phyloP scores from a whole-genome alignment of 1,140 invertebrate genomes.

The Drosophila hydei region DNA sequence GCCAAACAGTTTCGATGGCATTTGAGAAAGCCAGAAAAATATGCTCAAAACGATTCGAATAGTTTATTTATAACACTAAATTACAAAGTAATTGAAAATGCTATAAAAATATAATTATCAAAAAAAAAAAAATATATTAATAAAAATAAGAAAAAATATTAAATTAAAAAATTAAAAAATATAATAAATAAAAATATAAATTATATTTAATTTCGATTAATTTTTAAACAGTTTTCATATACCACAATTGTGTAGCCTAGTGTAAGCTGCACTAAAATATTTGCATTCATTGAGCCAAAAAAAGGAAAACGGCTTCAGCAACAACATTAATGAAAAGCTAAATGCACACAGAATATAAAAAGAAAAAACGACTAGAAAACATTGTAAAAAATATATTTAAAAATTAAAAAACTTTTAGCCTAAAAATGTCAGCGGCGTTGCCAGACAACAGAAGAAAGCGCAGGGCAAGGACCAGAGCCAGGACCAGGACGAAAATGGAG shows the following conservation, averaged over 20 bases:
- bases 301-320: not conserved
- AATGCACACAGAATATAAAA: slow-evolving; percentile 14
- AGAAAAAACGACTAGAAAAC: slow-evolving; percentile 13
- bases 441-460: slow-evolving; percentile 43
- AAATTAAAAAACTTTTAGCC: slow-evolving; percentile 72
- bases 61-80: not conserved
- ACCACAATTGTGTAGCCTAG: not conserved
- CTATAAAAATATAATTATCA: not conserved
- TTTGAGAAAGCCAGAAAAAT: slow-evolving; percentile 2
- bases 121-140: not conserved
- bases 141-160: not conserved
- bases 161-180: not conserved
- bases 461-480: slow-evolving; percentile 6
- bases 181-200: not conserved
- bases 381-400: slow-evolving; percentile 59
- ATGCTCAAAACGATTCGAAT: not conserved
- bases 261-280: slow-evolving; percentile 6
- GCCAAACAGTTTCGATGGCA: slow-evolving; percentile 32
- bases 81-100: not conserved
- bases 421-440: slow-evolving; percentile 65
- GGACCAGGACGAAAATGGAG: not conserved
- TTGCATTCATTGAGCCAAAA: slow-evolving; percentile 2
- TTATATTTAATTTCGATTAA: not conserved
- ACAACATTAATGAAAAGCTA: slow-evolving; percentile 15
- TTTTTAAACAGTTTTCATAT: not conserved